Evolutionary conservation across 2,113 vertebrate species (phyloP), one percentile per base, ranked within the genome.

Genomic region (Brachirus orientalis): DNA sequence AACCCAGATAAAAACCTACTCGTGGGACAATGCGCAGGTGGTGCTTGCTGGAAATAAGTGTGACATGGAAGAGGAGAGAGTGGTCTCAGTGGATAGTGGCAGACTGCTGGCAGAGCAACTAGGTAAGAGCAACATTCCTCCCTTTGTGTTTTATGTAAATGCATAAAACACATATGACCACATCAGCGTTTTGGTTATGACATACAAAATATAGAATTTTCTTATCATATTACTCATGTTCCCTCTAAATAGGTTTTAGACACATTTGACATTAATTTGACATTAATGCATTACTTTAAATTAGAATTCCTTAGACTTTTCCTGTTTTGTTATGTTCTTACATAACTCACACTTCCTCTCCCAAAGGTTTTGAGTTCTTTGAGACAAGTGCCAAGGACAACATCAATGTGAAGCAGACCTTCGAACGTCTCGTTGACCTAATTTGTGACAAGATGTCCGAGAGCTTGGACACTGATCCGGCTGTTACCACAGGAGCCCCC

Each of bases 381-480:
- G 97, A 99, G 92, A 95, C 97, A 56, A 99, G 98, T 51, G 97
- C 97, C 87, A 99, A 99, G 89, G 97, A 99, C 89, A 98, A 99
- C 91, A 78, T 98, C 81, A 98, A 99, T 0, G 94, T 99, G 86
- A 97, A 97, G 94, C 98, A 99, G 92, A 98, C 96, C 0, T 99
- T 99, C 47, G 97, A 99, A 79, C 93, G 93, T 46, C 95, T 99
- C 0, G 96, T 99, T 56, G 97, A 99, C 85, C 95, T 98, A 86
- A 99, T 99, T 92, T 99, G 97, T 1, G 96, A 98, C 90, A 98
- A 97, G 89, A 99, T 98, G 97, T 97, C 96, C 0, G 96, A 98
- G 91, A 98, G 95, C 62, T 73, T 97, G 92, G 98, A 98, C 89
- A 92, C 77, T 0, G 95, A 98, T 78, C 94, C 96, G 12, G 91